Evolutionary conservation across 1,140 invertebrate genomes (phyloP).

Genomic region (Ostrea edulis): DNA sequence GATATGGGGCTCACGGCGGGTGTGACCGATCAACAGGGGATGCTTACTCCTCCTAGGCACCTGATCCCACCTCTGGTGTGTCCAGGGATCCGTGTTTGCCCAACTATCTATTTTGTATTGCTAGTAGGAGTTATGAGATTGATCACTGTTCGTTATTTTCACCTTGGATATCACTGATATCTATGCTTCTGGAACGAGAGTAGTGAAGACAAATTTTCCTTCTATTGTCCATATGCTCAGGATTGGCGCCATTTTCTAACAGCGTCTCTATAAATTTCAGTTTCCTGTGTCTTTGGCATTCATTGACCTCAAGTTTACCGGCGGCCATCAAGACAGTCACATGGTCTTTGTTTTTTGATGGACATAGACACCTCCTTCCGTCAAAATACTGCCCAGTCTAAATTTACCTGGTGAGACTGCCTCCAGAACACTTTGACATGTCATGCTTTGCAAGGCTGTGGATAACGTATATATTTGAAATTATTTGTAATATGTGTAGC

Average conservation of each 20-base stretch:
- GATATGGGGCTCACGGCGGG: too few species aligned
- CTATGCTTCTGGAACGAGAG: background rate
- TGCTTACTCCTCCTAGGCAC: too few species aligned
- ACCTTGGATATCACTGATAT: background rate
- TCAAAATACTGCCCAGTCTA: background rate
- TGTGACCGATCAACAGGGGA: too few species aligned
- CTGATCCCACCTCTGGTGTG: too few species aligned
- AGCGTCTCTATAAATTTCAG: slow-evolving; percentile 16
- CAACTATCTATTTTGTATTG: too few species aligned
- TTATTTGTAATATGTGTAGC: background rate
- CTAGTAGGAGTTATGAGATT: too few species aligned
- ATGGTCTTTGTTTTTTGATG: background rate
- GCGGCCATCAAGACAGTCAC: slow-evolving; percentile 11
- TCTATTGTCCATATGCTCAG: background rate
- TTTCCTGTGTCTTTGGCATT: background rate
- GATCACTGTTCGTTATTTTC: background rate
- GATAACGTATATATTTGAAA: background rate
- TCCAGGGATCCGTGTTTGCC: too few species aligned
- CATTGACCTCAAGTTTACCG: background rate
- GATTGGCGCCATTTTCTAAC: slow-evolving; percentile 26
- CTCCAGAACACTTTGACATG: background rate
- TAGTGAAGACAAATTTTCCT: background rate
- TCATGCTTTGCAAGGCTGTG: slow-evolving; percentile 14
- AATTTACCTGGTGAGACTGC: background rate
- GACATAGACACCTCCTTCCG: slow-evolving; percentile 14